These are phyloP conservation scores for Ammodramus savannarum DNA, from an alignment of 2,113 vertebrate genomes.

Conservation along the genomic window DNA sequence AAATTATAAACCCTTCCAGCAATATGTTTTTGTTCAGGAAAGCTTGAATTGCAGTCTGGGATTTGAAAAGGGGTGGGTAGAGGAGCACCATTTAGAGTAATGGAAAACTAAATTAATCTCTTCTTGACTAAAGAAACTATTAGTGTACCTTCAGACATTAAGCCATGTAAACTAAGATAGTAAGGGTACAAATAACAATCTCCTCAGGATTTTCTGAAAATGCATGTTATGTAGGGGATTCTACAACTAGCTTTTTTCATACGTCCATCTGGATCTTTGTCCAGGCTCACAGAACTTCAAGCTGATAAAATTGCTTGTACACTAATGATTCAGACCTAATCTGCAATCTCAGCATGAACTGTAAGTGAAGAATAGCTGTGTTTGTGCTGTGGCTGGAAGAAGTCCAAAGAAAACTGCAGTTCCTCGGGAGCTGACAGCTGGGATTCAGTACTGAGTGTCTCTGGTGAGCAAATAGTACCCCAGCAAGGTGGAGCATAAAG, in stretches of 20 bases:
- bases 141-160: neutral
- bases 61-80: neutral
- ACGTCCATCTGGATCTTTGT: neutral
- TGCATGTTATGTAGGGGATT: neutral
- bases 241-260: neutral
- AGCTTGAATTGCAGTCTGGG: neutral
- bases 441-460: neutral
- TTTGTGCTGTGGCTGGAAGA: conserved; percentile 16
- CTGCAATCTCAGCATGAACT: neutral
- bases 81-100: neutral
- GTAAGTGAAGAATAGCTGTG: neutral
- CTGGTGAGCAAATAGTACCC: neutral
- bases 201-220: neutral
- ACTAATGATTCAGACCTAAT: neutral
- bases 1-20: neutral
- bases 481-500: rapidly evolving
- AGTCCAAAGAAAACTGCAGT: neutral
- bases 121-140: neutral
- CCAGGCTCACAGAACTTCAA: neutral
- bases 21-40: neutral
- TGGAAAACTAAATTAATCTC: neutral
- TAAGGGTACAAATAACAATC: neutral
- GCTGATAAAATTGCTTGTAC: neutral
- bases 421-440: neutral
- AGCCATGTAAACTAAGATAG: neutral